These are phyloP conservation scores for Anneissia japonica DNA, from an alignment of 35 echinoderm and acorn worm genomes.

Conservation along the genomic window DNA sequence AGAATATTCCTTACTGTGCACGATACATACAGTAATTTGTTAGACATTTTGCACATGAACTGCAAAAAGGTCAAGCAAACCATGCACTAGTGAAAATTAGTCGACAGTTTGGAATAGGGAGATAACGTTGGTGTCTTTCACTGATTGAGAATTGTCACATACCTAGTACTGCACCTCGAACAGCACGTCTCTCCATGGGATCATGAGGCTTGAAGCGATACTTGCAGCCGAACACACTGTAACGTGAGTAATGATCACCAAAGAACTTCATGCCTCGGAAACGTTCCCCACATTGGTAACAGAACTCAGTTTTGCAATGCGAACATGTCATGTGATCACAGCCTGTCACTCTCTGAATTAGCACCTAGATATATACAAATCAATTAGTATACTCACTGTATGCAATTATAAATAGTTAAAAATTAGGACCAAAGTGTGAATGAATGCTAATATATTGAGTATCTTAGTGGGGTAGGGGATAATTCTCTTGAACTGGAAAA, in stretches of 20 bases:
- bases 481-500: too few species aligned
- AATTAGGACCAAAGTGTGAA: too few species aligned
- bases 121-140: too few species aligned
- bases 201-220: conserved; percentile 46
- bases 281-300: conserved; percentile 41
- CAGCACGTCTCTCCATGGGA: conserved; percentile 23
- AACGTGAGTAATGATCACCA: conserved; percentile 44
- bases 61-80: too few species aligned
- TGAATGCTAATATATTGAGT: too few species aligned
- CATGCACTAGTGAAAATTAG: too few species aligned
- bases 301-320: conserved; percentile 36
- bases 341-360: conserved; percentile 36
- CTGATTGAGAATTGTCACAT: neutral
- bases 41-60: too few species aligned
- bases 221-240: conserved; percentile 53
- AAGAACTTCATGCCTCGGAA: conserved; percentile 39
- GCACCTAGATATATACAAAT: conserved; percentile 20
- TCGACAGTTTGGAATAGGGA: too few species aligned
- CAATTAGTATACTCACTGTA: neutral
- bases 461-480: too few species aligned
- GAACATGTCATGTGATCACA: conserved; percentile 60
- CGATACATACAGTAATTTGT: too few species aligned
- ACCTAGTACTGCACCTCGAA: conserved; percentile 43
- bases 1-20: too few species aligned
- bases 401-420: too few species aligned